These are phyloP conservation scores for Corythaeola cristata DNA, from an alignment of 2,113 vertebrate genomes.

Conservation along the genomic window DNA sequence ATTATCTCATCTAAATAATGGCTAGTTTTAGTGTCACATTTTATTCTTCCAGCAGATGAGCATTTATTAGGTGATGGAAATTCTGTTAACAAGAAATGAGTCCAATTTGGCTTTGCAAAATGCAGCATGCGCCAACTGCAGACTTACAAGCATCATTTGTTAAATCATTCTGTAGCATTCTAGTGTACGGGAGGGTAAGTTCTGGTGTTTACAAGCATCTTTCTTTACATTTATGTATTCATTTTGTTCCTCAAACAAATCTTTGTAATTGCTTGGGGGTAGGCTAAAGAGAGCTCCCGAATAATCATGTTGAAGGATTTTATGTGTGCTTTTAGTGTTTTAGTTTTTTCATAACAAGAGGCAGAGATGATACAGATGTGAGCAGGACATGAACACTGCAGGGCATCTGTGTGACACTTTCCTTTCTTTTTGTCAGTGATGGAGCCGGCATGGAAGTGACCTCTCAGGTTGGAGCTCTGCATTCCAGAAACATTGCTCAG, in stretches of 20 bases:
- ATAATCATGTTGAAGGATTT: background rate
- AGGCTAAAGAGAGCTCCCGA: background rate
- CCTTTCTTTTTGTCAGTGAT: background rate
- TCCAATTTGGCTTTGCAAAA: background rate
- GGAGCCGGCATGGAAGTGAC: background rate
- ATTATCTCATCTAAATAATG: background rate
- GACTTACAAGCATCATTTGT: background rate
- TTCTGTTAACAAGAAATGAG: background rate
- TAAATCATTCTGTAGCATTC: background rate
- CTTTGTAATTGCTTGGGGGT: background rate
- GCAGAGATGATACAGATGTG: background rate
- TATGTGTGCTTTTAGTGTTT: background rate
- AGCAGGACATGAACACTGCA: rapidly evolving
- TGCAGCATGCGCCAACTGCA: background rate
- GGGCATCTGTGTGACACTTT: background rate
- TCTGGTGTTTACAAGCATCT: background rate
- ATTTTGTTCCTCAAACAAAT: background rate
- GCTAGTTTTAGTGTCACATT: background rate
- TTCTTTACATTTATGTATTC: background rate
- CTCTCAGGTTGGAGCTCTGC: background rate
- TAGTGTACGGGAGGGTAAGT: background rate
- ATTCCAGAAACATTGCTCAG: background rate
- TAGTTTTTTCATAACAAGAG: background rate
- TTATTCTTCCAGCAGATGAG: background rate
- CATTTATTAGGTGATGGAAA: background rate